phyloP scores from a whole-genome alignment of 2,888 invertebrate species.

The Chaitophorus viminalis region DNA sequence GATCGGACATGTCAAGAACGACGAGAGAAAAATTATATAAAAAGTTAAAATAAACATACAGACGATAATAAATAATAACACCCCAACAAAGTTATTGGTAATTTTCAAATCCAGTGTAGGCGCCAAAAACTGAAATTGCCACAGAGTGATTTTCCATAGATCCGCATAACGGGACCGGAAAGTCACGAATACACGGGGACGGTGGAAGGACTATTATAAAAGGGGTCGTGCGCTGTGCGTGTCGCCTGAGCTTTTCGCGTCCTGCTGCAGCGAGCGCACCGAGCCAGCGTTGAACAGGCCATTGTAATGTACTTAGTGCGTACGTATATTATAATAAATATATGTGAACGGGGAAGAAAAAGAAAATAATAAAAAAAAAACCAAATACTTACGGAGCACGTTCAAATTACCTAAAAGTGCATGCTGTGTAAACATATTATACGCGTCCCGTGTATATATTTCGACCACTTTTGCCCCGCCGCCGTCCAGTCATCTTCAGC shows the following conservation, averaged over 20 bases:
- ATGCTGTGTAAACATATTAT: constrained; percentile 41
- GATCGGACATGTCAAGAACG: too few species aligned
- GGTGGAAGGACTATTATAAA: not conserved
- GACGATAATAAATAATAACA: too few species aligned
- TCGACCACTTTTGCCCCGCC: constrained; percentile 6
- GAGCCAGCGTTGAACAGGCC: not conserved
- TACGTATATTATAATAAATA: not conserved
- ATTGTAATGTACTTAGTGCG: constrained; percentile 18
- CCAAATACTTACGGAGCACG: constrained; percentile 18
- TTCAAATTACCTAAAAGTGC: constrained; percentile 54
- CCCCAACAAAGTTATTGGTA: too few species aligned
- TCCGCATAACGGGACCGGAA: too few species aligned
- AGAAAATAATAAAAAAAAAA: not conserved
- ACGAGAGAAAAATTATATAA: too few species aligned
- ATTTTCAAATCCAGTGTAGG: too few species aligned
- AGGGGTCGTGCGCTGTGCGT: constrained; percentile 1
- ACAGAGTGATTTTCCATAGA: too few species aligned
- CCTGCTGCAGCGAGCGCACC: not conserved
- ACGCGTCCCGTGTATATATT: constrained; percentile 10
- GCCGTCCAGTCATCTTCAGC: constrained; percentile 24
- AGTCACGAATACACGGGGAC: not conserved
- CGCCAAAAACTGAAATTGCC: too few species aligned
- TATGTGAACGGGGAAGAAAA: not conserved
- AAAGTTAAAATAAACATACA: too few species aligned
- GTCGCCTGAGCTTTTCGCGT: not conserved